Conservation (phyloP, 2,797 vertebrate genomes). For the Euphonia xanthogaster region DNA sequence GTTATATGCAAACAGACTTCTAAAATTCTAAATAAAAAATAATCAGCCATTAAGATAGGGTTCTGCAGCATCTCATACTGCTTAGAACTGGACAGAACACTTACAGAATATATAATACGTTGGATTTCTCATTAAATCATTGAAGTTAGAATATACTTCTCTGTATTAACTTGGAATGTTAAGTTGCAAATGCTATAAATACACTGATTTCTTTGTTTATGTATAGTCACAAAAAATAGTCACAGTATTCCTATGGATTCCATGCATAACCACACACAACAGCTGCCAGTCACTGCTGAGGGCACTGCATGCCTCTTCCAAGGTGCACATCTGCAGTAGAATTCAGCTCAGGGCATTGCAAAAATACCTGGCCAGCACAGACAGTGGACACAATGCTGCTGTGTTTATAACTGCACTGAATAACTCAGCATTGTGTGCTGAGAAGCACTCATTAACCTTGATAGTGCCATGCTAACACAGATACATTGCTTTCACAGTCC, state of each 20-base stretch:
- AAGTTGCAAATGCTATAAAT: background rate
- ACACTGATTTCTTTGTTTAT: background rate
- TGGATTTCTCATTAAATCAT: background rate
- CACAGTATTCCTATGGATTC: background rate
- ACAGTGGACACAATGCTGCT: background rate
- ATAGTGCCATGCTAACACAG: background rate
- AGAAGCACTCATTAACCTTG: background rate
- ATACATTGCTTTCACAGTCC: background rate
- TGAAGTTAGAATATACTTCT: background rate
- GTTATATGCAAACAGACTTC: background rate
- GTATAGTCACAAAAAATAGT: background rate
- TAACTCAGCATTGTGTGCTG: background rate
- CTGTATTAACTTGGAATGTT: background rate
- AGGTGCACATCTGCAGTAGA: background rate
- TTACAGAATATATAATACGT: background rate
- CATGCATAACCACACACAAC: background rate
- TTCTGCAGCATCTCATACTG: background rate
- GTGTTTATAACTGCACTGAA: background rate
- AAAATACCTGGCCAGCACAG: background rate
- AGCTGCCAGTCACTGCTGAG: background rate
- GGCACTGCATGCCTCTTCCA: background rate
- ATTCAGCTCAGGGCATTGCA: background rate
- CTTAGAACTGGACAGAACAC: background rate
- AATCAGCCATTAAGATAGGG: background rate
- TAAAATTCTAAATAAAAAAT: background rate